Conservation (phyloP, 2,888 invertebrate genomes). For the Ichneumon xanthorius region DNA sequence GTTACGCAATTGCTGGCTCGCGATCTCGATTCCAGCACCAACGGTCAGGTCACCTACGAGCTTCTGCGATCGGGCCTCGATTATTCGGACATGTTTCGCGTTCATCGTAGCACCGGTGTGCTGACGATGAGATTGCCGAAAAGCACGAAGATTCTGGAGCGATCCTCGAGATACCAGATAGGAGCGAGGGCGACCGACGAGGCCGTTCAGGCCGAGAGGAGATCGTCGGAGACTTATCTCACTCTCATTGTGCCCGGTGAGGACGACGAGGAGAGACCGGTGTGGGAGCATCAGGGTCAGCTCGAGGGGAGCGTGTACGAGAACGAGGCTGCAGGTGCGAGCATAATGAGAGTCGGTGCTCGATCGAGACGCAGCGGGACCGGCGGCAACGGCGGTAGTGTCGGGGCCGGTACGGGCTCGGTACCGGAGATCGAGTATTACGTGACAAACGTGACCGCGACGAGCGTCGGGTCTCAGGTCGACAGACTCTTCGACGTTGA, state of each 20-base stretch:
- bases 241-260: conserved; percentile 91
- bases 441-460: conserved; percentile 92
- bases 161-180: conserved; percentile 90
- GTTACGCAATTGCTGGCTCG: conserved; percentile 92
- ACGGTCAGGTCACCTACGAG: conserved; percentile 96
- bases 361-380: conserved; percentile 89
- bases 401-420: not conserved
- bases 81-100: conserved; percentile 89
- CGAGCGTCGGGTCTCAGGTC: conserved; percentile 90
- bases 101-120: conserved; percentile 93
- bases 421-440: conserved; percentile 90
- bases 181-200: conserved; percentile 96
- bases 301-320: conserved; percentile 94
- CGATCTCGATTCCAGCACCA: conserved; percentile 96
- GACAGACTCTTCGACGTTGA: conserved; percentile 97
- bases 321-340: conserved; percentile 95
- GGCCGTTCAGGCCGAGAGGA: conserved; percentile 94
- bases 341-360: conserved; percentile 93
- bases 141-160: conserved; percentile 88
- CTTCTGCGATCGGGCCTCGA: conserved; percentile 88
- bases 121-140: conserved; percentile 78
- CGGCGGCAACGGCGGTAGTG: conserved; percentile 87
- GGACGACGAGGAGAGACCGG: conserved; percentile 84
- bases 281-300: conserved; percentile 86
- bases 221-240: conserved; percentile 94